These are phyloP conservation scores for Coboldia fuscipes DNA, from an alignment of 1,140 invertebrate genomes.

Conservation along the genomic window DNA sequence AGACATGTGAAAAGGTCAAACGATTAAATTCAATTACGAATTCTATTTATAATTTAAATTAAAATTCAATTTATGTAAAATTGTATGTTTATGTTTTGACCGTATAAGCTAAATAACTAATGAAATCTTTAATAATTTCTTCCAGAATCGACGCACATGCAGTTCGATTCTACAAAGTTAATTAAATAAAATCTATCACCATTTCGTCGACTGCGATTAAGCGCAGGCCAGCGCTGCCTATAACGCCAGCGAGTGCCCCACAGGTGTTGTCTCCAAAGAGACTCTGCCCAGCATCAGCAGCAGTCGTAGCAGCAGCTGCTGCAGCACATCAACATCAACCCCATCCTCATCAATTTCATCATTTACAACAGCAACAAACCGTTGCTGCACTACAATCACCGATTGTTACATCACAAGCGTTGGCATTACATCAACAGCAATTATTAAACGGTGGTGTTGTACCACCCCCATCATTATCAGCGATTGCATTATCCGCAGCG, in stretches of 20 bases:
- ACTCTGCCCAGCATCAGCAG: conserved; percentile 15
- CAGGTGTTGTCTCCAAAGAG: conserved; percentile 23
- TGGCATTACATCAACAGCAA: neutral
- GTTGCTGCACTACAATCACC: conserved; percentile 4
- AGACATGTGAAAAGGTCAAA: no score
- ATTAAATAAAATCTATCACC: conserved; percentile 21
- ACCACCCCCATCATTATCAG: neutral
- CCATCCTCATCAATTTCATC: neutral
- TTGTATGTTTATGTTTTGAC: no score
- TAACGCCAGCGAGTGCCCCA: conserved; percentile 24
- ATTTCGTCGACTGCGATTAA: conserved; percentile 25
- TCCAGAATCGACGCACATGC: conserved; percentile 1
- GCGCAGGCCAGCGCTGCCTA: conserved; percentile 24
- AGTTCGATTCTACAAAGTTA: conserved; percentile 1
- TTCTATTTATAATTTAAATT: no score
- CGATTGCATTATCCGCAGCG: neutral
- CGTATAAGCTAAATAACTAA: no score
- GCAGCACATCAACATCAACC: conserved; percentile 8
- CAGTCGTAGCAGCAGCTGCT: conserved; percentile 6
- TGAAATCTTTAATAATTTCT: no score
- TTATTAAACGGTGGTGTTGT: neutral
- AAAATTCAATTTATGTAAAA: no score
- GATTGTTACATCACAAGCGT: neutral
- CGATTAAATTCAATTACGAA: no score
- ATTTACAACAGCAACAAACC: conserved; percentile 3